These are phyloP conservation scores for Metallyticus violacea DNA, from an alignment of 2,888 invertebrate genomes.

Conservation along the genomic window DNA sequence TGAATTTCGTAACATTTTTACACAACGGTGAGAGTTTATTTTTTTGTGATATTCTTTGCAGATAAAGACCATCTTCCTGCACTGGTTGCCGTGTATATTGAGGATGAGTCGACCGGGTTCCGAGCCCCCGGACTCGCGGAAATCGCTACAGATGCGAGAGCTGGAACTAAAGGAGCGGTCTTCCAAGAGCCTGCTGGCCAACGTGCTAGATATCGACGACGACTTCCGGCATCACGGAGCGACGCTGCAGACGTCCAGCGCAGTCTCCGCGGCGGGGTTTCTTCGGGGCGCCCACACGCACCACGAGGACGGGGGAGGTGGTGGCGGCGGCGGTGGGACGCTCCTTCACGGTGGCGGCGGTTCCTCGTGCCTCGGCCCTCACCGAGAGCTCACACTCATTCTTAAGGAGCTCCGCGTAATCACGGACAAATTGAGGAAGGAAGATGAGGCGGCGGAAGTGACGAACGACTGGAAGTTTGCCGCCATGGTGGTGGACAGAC, in stretches of 20 bases:
- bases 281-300: constrained; percentile 43
- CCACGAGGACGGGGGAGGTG: constrained; percentile 60
- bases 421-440: constrained; percentile 90
- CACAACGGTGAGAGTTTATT: too few relatives aligned
- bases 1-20: too few relatives aligned
- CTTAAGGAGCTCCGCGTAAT: constrained; percentile 88
- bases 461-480: constrained; percentile 99
- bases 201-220: constrained; percentile 96
- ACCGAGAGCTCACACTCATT: constrained; percentile 92
- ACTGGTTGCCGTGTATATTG: constrained; percentile 96
- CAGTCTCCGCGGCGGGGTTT: constrained; percentile 39
- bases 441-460: constrained; percentile 90
- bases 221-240: constrained; percentile 80
- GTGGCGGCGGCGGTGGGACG: constrained; percentile 49
- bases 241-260: constrained; percentile 56
- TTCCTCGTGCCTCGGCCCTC: constrained; percentile 82
- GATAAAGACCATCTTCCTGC: constrained; percentile 89
- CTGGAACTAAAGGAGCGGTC: constrained; percentile 87
- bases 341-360: constrained; percentile 59
- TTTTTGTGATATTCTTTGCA: constrained; percentile 51
- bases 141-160: constrained; percentile 76
- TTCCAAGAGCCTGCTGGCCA: constrained; percentile 92
- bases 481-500: constrained; percentile 99
- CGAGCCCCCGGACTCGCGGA: constrained; percentile 55
- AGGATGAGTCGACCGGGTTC: constrained; percentile 81